A percentile compares a stretch with the other conserved stretches of the same genome.
These are phyloP conservation scores for Ellobius talpinus DNA, from an alignment of 2,113 vertebrate genomes.

Conservation along the genomic window DNA sequence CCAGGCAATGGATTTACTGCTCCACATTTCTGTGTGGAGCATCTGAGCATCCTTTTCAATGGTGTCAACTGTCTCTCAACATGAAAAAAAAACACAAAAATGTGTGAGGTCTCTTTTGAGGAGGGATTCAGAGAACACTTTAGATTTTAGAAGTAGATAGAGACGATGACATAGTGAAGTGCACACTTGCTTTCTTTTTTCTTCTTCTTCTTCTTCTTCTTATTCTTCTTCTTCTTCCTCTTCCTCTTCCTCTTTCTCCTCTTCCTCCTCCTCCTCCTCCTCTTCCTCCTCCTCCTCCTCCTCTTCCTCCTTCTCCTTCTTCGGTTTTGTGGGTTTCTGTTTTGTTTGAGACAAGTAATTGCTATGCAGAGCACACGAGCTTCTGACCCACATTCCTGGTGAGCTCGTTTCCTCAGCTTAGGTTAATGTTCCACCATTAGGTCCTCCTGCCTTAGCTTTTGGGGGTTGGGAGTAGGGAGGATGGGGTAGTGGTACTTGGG, in stretches of 20 bases:
- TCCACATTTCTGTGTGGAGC: background rate
- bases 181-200: background rate
- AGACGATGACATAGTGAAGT: background rate
- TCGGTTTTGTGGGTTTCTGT: background rate
- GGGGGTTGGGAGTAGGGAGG: background rate
- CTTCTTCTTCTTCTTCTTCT: background rate
- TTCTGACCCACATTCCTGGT: background rate
- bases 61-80: constrained; percentile 5
- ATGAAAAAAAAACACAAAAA: background rate
- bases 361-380: background rate
- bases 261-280: background rate
- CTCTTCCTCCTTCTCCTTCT: background rate
- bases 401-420: background rate
- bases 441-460: background rate
- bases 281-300: background rate
- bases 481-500: background rate
- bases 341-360: background rate
- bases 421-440: too few relatives aligned
- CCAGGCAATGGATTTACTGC: background rate
- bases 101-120: background rate
- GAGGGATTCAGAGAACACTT: background rate
- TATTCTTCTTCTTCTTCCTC: background rate
- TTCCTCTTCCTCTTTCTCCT: background rate
- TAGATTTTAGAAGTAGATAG: background rate
- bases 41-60: background rate